A percentile compares a stretch with the other conserved stretches of the same genome.
These are phyloP conservation scores for Bradypodion ventrale DNA, from an alignment of 2,797 vertebrate species.

Conservation along the genomic window DNA sequence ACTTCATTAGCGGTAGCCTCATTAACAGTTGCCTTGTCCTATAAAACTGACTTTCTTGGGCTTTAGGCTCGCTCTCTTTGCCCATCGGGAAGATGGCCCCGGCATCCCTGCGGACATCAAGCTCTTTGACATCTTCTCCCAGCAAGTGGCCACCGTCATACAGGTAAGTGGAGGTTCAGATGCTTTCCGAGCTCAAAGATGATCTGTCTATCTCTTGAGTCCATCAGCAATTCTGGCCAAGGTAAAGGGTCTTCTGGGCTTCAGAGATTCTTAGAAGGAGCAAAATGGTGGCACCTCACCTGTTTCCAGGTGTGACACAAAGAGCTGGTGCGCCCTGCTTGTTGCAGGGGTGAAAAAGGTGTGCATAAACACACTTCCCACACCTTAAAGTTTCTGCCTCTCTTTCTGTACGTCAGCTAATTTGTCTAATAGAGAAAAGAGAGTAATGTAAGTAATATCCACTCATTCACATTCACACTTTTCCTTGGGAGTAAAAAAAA, in stretches of 20 bases:
- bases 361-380: no score
- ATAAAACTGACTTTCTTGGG: slow-evolving; percentile 29
- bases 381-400: no score
- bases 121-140: slow-evolving; percentile 98
- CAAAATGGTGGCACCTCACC: not conserved
- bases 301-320: no score
- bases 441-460: no score
- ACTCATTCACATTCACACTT: no score
- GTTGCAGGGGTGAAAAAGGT: not conserved
- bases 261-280: no score
- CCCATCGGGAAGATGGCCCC: slow-evolving; percentile 97
- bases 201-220: not conserved
- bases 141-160: slow-evolving; percentile 98
- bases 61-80: slow-evolving; percentile 93
- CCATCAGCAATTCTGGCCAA: not conserved
- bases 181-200: not conserved
- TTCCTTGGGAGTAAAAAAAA: not conserved
- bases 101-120: slow-evolving; percentile 97
- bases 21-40: not conserved
- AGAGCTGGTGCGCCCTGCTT: not conserved
- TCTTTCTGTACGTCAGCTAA: no score
- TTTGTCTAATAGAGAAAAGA: no score
- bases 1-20: no score
- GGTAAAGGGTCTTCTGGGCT: not conserved
- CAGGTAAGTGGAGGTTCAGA: slow-evolving; percentile 78